Conservation (phyloP, 2,797 vertebrate species). For the Galaxias olidus region DNA sequence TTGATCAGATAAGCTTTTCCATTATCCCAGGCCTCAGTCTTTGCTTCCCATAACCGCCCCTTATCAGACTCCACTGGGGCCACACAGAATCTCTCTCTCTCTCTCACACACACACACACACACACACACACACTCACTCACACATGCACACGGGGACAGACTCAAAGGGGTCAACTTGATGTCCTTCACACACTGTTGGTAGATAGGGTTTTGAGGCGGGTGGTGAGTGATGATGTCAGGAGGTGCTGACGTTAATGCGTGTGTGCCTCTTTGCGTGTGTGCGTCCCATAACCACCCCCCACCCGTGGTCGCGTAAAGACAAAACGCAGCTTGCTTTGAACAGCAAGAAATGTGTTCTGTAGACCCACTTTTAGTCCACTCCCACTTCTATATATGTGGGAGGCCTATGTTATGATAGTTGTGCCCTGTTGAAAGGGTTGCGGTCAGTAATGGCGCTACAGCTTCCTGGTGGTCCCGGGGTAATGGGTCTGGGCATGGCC, state of each 20-base stretch:
- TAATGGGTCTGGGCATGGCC: conserved; percentile 74
- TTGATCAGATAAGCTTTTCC: conserved; percentile 80
- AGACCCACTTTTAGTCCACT: too few relatives aligned
- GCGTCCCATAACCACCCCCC: too few relatives aligned
- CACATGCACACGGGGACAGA: too few relatives aligned
- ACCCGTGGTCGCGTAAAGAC: too few relatives aligned
- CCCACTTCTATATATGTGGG: too few relatives aligned
- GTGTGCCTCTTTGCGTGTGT: conserved; percentile 54
- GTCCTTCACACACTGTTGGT: conserved; percentile 75
- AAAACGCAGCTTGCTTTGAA: too few relatives aligned
- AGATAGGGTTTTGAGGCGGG: conserved; percentile 64
- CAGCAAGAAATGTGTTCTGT: too few relatives aligned
- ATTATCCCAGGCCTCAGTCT: conserved; percentile 78
- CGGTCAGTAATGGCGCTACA: too few relatives aligned
- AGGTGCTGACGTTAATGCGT: conserved; percentile 69
- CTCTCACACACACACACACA: conserved; percentile 33
- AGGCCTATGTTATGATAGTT: conserved; percentile 73
- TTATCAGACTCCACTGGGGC: conserved; percentile 75
- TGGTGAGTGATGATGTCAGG: conserved; percentile 75
- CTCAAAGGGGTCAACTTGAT: conserved; percentile 73
- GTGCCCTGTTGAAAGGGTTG: conserved; percentile 71
- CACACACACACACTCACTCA: too few relatives aligned
- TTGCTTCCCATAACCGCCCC: conserved; percentile 73
- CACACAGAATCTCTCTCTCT: too few relatives aligned
- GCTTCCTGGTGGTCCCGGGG: conserved; percentile 73